Evolutionary conservation across 2,888 invertebrate species (phyloP).

Genomic region (Hirtodrosophila alboralis): DNA sequence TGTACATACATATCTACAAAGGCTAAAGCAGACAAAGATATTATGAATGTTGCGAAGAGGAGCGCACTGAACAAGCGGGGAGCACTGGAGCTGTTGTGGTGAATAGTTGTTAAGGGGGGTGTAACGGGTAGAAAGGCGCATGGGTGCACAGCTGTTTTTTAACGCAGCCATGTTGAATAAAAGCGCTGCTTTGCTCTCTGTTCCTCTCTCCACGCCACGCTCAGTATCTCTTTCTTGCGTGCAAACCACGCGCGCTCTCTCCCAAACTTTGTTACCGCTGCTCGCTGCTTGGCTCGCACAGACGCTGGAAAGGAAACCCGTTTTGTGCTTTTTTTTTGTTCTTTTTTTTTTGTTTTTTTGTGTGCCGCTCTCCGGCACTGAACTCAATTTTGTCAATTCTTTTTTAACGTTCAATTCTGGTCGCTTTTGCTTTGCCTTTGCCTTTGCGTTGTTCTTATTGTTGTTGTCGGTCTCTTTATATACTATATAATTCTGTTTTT

Average conservation of each 20-base stretch:
- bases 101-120: conserved; percentile 15
- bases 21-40: conserved; percentile 45
- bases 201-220: too few relatives aligned
- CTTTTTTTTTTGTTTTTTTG: conserved; percentile 8
- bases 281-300: conserved; percentile 8
- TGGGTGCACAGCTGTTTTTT: conserved; percentile 57
- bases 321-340: conserved; percentile 28
- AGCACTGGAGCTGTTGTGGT: conserved; percentile 37
- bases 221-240: conserved; percentile 13
- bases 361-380: conserved; percentile 49
- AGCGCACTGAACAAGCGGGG: conserved; percentile 19
- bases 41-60: conserved; percentile 20
- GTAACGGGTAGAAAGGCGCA: conserved; percentile 4
- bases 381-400: conserved; percentile 75
- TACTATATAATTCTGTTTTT: conserved; percentile 8
- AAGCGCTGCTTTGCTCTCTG: conserved; percentile 19
- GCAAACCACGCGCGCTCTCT: conserved; percentile 19
- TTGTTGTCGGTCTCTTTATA: conserved; percentile 43
- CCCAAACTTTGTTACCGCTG: conserved; percentile 16
- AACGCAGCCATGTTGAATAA: conserved; percentile 38
- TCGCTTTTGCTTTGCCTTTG: conserved; percentile 51
- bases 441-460: conserved; percentile 34
- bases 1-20: conserved; percentile 11
- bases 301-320: conserved; percentile 41
- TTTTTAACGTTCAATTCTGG: conserved; percentile 62